Conservation (phyloP, 2,797 vertebrate genomes). For the Bovichtus diacanthus region DNA sequence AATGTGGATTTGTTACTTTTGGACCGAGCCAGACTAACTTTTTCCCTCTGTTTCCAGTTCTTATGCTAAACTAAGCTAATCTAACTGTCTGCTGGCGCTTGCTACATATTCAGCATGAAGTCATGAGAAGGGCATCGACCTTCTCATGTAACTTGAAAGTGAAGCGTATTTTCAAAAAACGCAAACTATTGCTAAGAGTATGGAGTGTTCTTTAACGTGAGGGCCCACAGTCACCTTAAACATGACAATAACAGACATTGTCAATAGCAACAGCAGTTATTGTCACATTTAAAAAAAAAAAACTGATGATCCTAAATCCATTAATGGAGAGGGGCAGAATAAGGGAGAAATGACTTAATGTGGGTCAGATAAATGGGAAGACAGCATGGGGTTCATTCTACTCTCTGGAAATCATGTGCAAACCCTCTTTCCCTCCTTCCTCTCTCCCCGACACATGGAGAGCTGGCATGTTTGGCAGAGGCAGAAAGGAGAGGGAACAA, state of each 20-base stretch:
- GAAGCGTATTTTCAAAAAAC: not conserved
- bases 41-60: not conserved
- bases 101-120: not conserved
- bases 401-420: slow-evolving; percentile 68
- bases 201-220: slow-evolving; percentile 15
- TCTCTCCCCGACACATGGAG: slow-evolving; percentile 69
- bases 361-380: slow-evolving; percentile 70
- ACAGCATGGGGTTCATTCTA: slow-evolving; percentile 66
- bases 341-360: slow-evolving; percentile 67
- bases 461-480: slow-evolving; percentile 80
- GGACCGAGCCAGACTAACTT: not conserved
- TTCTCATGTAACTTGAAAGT: not conserved
- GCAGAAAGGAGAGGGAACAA: slow-evolving; percentile 75
- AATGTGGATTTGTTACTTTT: not conserved
- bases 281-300: slow-evolving; percentile 31
- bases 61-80: not conserved
- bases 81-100: not conserved
- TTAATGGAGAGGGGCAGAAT: slow-evolving; percentile 20
- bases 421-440: slow-evolving; percentile 68
- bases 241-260: slow-evolving; percentile 15
- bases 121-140: not conserved
- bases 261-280: slow-evolving; percentile 2
- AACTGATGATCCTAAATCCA: slow-evolving; percentile 45
- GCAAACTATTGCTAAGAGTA: not conserved
- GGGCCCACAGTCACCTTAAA: slow-evolving; percentile 14